Evolutionary conservation across 2,888 invertebrate species (phyloP).

Genomic region (Folsomia manolachei): DNA sequence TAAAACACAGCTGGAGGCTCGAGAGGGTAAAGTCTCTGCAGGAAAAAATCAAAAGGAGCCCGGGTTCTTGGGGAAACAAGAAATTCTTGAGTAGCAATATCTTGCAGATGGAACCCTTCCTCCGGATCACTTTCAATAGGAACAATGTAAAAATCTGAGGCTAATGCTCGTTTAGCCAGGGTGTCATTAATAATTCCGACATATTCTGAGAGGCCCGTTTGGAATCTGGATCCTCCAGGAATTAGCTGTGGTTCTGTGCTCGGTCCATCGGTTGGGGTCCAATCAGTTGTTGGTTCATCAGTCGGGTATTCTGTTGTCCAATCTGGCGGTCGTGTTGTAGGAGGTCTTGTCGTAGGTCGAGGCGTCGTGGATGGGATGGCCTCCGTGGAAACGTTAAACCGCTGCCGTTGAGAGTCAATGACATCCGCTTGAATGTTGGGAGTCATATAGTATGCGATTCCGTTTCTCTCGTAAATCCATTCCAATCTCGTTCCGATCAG

Average conservation of each 20-base stretch:
- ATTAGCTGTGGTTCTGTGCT: not conserved
- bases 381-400: not conserved
- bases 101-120: not conserved
- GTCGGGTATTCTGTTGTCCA: not conserved
- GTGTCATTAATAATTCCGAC: not conserved
- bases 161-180: not conserved
- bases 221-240: not conserved
- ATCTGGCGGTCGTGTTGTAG: not conserved
- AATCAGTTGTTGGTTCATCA: not conserved
- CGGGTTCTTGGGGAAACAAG: not conserved
- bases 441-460: not conserved
- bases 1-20: not conserved
- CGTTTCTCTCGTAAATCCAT: not conserved
- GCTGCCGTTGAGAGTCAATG: not conserved
- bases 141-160: not conserved
- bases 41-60: not conserved
- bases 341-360: not conserved
- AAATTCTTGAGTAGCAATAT: not conserved
- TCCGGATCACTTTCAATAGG: not conserved
- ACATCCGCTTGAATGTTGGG: not conserved
- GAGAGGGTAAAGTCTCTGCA: not conserved
- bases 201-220: not conserved
- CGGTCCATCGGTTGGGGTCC: not conserved
- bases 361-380: not conserved
- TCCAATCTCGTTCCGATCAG: not conserved